Conservation (phyloP, 2,888 invertebrate species). For the Isoperla grammatica region DNA sequence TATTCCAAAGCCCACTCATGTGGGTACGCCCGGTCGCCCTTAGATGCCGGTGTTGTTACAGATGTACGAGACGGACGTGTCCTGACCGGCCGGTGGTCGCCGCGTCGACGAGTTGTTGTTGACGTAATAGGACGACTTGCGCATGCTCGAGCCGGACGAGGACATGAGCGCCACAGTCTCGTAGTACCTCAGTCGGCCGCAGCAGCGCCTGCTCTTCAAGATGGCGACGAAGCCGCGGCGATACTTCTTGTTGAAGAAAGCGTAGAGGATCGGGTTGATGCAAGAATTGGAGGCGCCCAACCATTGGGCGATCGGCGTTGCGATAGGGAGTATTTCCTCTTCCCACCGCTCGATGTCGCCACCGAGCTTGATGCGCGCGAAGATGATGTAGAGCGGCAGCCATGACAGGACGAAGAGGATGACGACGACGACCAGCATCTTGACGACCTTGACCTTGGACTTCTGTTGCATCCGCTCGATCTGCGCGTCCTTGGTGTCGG, state of each 20-base stretch:
- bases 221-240: constrained; percentile 85
- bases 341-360: constrained; percentile 70
- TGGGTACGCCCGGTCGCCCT: neutral
- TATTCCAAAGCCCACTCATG: constrained; percentile 11
- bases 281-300: constrained; percentile 91
- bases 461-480: constrained; percentile 91
- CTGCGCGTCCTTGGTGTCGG: constrained; percentile 84
- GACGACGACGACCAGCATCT: constrained; percentile 90
- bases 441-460: constrained; percentile 87
- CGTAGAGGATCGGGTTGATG: constrained; percentile 91
- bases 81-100: constrained; percentile 37
- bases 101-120: constrained; percentile 55
- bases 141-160: constrained; percentile 70
- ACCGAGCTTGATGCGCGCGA: constrained; percentile 79
- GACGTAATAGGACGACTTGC: constrained; percentile 81
- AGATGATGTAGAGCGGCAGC: constrained; percentile 87
- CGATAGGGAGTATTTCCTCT: constrained; percentile 70
- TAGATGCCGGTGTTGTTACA: constrained; percentile 50
- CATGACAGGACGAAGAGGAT: constrained; percentile 90
- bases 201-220: constrained; percentile 77
- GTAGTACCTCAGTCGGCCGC: constrained; percentile 78
- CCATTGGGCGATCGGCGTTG: constrained; percentile 88
- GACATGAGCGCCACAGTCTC: constrained; percentile 82
- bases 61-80: constrained; percentile 56
- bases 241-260: constrained; percentile 93